Base-by-base conservation (phyloP, 2,888 invertebrate species). In the Tiliacea citrago region DNA sequence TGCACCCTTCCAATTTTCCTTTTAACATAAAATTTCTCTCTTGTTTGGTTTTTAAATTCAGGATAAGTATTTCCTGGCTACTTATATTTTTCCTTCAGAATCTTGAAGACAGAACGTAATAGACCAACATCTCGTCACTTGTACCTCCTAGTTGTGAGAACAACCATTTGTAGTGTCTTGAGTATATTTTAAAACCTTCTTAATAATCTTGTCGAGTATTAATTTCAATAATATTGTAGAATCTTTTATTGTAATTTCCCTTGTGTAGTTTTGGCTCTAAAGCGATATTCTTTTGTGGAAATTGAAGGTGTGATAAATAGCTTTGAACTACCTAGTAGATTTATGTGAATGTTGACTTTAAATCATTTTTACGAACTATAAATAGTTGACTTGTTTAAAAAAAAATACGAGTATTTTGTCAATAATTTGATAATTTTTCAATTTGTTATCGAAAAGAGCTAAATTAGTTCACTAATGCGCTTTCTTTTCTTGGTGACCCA, bases 121-220 rank as follows among this genome's bases (percentile, higher is more conserved):
- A 18, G 18, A 24, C 18, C 47, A 0, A n/a, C 10, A 62, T 47
- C 73, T 45, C 16, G 0, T 84, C 0, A 79, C 74, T 83, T 83
- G 65, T 10, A 68, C 5, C 73, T 18, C 2, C 12, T 1, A 24
- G 39, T 60, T 39, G 42, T n/a, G 42, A 29, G 62, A 55, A 65
- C 35, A 65, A 63, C 75, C 74, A 81, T 84, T 72, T 77, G 24
- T 76, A 82, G 47, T 57, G 60, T 65, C 75, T 76, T 68, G 45
- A 51, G 29, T 55, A 45, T 45, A 29, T 49, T 81, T 68, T 29
- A 67, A 75, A 84, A 53, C 21, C 66, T 45, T 42, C 8, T 16
- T 75, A 68, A 51, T 81, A 81, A 81, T 67, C 60, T 66, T 13
- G 51, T 57, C n/a, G 29, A 58, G 42, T 71, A 72, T 81, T 72